These are phyloP conservation scores for Arvicola amphibius DNA, from an alignment of 2,797 vertebrate species.

Conservation along the genomic window DNA sequence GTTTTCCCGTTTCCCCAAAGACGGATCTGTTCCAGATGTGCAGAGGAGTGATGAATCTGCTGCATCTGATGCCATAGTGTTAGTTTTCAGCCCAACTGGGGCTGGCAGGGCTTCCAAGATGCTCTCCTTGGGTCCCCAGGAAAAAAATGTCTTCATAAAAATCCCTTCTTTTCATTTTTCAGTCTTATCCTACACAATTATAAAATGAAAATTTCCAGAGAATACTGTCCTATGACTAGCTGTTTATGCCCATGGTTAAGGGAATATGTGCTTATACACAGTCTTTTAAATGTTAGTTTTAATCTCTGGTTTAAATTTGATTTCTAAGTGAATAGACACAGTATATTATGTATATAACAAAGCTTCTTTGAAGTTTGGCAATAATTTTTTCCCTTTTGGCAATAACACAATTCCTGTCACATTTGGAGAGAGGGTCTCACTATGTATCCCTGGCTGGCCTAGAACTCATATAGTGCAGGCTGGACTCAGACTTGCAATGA, in stretches of 20 bases:
- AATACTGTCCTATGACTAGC: background rate
- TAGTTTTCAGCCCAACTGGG: background rate
- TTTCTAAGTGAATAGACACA: slow-evolving; percentile 23
- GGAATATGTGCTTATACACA: background rate
- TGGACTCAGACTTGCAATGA: background rate
- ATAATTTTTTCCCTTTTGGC: background rate
- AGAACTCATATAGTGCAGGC: background rate
- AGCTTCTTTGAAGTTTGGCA: background rate
- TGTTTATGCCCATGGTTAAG: background rate
- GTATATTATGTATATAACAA: background rate
- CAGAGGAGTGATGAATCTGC: background rate
- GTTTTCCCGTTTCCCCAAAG: slow-evolving; percentile 25
- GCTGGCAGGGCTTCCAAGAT: background rate
- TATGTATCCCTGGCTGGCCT: background rate
- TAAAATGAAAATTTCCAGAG: background rate
- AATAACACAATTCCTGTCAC: background rate
- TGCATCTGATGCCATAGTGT: background rate
- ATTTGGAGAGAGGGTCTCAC: background rate
- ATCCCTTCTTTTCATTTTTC: slow-evolving; percentile 3
- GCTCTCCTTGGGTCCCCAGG: background rate
- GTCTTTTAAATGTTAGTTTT: slow-evolving; percentile 18
- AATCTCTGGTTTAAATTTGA: slow-evolving; percentile 51
- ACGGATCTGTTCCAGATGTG: background rate
- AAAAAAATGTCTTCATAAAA: slow-evolving; percentile 11
- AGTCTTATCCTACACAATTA: background rate